phyloP scores from a whole-genome alignment of 1,140 invertebrate species.

The Monochamus saltuarius region DNA sequence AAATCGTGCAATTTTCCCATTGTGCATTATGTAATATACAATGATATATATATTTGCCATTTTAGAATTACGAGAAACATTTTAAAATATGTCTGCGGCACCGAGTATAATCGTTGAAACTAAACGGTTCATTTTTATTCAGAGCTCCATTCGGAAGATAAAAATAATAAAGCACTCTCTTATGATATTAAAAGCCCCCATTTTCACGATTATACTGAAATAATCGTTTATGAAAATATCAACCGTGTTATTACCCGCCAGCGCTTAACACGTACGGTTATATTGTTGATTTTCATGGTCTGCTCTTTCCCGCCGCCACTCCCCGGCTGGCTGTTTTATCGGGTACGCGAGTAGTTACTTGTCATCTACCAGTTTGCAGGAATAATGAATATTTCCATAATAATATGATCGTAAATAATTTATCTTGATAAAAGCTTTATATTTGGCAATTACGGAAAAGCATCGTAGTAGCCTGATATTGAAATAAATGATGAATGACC shows the following conservation, averaged over 20 bases:
- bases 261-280: slow-evolving; percentile 35
- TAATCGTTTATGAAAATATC: slow-evolving; percentile 47
- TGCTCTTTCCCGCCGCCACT: neutral
- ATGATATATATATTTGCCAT: no score
- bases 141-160: slow-evolving; percentile 26
- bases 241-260: slow-evolving; percentile 33
- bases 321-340: no score
- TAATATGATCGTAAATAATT: no score
- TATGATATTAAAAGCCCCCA: slow-evolving; percentile 41
- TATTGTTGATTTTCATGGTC: slow-evolving; percentile 24
- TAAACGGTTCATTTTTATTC: slow-evolving; percentile 31
- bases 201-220: slow-evolving; percentile 41
- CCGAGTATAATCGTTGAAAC: neutral
- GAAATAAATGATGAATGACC: no score
- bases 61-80: no score
- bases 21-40: no score
- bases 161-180: slow-evolving; percentile 45
- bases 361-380: slow-evolving; percentile 8
- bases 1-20: no score
- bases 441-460: no score
- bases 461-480: no score
- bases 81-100: no score
- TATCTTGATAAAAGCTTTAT: no score
- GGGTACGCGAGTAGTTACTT: slow-evolving; percentile 16
- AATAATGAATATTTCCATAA: neutral